Evolutionary conservation across 2,888 invertebrate species (phyloP).

Genomic region (Horisme vitalbata): DNA sequence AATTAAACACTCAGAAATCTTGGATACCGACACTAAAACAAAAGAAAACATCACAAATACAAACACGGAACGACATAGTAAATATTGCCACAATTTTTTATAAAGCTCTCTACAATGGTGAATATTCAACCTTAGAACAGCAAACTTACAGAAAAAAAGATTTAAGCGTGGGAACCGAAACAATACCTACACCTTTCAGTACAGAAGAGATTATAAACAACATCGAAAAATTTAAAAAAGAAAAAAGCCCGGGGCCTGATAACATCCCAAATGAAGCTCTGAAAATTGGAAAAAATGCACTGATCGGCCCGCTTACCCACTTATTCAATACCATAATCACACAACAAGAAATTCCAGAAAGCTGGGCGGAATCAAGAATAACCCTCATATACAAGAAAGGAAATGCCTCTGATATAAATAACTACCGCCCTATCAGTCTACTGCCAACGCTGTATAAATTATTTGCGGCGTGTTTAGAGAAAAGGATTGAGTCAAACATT

Average conservation of each 20-base stretch:
- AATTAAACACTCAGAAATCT: slow-evolving; percentile 7
- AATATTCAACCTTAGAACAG: neutral
- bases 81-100: slow-evolving; percentile 15
- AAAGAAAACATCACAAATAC: slow-evolving; percentile 2
- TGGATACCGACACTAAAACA: slow-evolving; percentile 13
- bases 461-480: too few species aligned
- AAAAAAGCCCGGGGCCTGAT: slow-evolving; percentile 13
- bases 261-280: slow-evolving; percentile 23
- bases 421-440: too few species aligned
- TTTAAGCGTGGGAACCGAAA: too few species aligned
- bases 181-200: neutral
- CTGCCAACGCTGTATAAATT: too few species aligned
- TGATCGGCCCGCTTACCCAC: too few species aligned
- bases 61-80: slow-evolving; percentile 10
- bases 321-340: too few species aligned
- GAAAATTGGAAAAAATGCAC: too few species aligned
- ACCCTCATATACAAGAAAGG: too few species aligned
- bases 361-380: too few species aligned
- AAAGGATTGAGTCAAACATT: too few species aligned
- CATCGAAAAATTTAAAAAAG: slow-evolving; percentile 1
- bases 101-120: neutral
- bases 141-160: neutral
- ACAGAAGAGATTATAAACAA: slow-evolving; percentile 6
- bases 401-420: too few species aligned
- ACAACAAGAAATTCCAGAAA: too few species aligned